phyloP scores from a whole-genome alignment of 2,797 vertebrate genomes.

The Pogonophryne albipinna region DNA sequence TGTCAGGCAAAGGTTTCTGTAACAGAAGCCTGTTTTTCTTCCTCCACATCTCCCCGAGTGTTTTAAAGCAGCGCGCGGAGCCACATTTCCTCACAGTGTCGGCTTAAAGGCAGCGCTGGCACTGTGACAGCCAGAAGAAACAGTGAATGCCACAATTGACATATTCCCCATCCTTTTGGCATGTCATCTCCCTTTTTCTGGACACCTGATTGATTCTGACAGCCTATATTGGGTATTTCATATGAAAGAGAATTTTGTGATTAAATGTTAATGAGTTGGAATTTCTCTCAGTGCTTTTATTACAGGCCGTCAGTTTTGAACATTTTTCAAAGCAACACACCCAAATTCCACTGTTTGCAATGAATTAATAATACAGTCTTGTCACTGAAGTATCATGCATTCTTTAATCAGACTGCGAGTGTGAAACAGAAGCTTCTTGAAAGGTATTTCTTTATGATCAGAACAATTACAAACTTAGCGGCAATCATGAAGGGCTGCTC shows the following conservation, averaged over 20 bases:
- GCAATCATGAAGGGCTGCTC: conserved; percentile 59
- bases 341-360: conserved; percentile 95
- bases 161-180: conserved; percentile 86
- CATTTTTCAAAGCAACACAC: conserved; percentile 96
- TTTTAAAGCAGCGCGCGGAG: conserved; percentile 68
- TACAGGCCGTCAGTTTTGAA: conserved; percentile 95
- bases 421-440: conserved; percentile 86
- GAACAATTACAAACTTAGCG: conserved; percentile 86
- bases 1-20: conserved; percentile 80
- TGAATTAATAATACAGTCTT: conserved; percentile 95
- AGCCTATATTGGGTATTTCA: conserved; percentile 95
- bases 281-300: conserved; percentile 93
- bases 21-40: conserved; percentile 60
- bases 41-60: conserved; percentile 68
- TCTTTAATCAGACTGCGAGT: conserved; percentile 88
- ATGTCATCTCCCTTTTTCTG: conserved; percentile 88
- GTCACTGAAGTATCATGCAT: conserved; percentile 93
- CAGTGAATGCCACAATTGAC: conserved; percentile 83
- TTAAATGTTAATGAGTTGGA: conserved; percentile 96
- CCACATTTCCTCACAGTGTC: conserved; percentile 78
- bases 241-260: conserved; percentile 95
- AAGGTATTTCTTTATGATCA: conserved; percentile 85
- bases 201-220: conserved; percentile 93
- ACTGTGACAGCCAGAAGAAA: conserved; percentile 87
- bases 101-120: conserved; percentile 80